These are phyloP conservation scores for Silurus aristotelis DNA, from an alignment of 2,797 vertebrate genomes.

Conservation along the genomic window DNA sequence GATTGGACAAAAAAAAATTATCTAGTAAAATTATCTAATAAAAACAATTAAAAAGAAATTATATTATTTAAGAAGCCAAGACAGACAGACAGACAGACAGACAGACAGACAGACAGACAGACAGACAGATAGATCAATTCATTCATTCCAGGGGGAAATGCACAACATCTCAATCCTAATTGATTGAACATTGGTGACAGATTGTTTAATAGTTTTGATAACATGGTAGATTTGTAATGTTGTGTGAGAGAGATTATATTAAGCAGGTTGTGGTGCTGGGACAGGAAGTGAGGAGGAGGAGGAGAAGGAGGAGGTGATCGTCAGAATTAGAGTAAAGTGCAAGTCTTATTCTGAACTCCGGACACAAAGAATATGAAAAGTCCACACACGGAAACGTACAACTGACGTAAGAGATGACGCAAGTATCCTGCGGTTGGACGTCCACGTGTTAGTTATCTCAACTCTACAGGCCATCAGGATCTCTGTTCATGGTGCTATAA, in stretches of 20 bases:
- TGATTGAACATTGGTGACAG: neutral
- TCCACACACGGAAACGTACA: neutral
- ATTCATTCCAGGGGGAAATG: too few relatives aligned
- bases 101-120: too few relatives aligned
- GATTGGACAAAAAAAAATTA: too few relatives aligned
- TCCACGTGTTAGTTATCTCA: neutral
- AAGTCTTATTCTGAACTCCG: neutral
- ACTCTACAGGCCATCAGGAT: neutral
- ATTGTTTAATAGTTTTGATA: neutral
- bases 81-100: too few relatives aligned
- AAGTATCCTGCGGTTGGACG: neutral
- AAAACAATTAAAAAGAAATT: too few relatives aligned
- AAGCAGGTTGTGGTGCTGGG: neutral
- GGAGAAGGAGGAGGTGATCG: neutral
- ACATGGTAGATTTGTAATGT: neutral
- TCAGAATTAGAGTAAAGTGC: neutral
- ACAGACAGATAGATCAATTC: too few relatives aligned
- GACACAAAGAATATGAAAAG: neutral
- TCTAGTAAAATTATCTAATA: too few relatives aligned
- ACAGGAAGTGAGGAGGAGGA: neutral
- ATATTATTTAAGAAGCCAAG: too few relatives aligned
- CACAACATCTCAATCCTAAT: too few relatives aligned
- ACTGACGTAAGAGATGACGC: neutral
- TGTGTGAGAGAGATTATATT: neutral
- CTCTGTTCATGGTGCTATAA: neutral